phyloP scores from a whole-genome alignment of 2,888 invertebrate genomes.

The Diarsia mendica region DNA sequence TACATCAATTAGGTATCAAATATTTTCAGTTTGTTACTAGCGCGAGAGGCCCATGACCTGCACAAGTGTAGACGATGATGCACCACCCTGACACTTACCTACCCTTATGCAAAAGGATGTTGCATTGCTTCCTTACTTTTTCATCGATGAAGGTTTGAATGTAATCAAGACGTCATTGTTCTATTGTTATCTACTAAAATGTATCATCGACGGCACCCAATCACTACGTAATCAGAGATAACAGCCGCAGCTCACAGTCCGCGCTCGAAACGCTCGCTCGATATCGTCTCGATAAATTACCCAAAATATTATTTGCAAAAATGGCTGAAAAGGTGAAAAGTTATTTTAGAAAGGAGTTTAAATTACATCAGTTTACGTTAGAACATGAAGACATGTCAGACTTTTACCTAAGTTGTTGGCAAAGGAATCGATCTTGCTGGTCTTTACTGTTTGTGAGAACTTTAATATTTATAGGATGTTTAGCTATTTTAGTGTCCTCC shows the following conservation, averaged over 20 bases:
- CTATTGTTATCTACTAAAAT: slow-evolving; percentile 65
- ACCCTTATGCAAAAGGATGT: neutral
- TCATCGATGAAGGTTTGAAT: slow-evolving; percentile 30
- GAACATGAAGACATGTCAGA: slow-evolving; percentile 77
- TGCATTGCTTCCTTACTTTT: neutral
- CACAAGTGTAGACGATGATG: neutral
- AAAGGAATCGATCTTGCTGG: slow-evolving; percentile 74
- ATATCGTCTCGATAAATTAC: slow-evolving; percentile 33
- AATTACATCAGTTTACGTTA: slow-evolving; percentile 71
- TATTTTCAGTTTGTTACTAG: neutral
- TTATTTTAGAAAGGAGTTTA: slow-evolving; percentile 79
- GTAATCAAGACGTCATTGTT: slow-evolving; percentile 60
- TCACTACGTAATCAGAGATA: slow-evolving; percentile 68
- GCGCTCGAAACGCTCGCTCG: slow-evolving; percentile 56
- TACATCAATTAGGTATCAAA: slow-evolving; percentile 1
- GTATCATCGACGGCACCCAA: slow-evolving; percentile 61
- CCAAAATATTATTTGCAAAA: slow-evolving; percentile 54
- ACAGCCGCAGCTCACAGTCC: slow-evolving; percentile 51
- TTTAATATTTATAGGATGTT: slow-evolving; percentile 76
- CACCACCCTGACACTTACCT: neutral
- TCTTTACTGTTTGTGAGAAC: slow-evolving; percentile 77
- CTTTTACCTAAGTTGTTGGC: slow-evolving; percentile 80
- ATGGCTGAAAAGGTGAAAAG: slow-evolving; percentile 76
- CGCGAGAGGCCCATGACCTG: neutral
- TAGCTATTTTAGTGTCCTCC: slow-evolving; percentile 76